These are phyloP conservation scores for Electrona antarctica DNA, from an alignment of 2,113 vertebrate genomes.

Conservation along the genomic window DNA sequence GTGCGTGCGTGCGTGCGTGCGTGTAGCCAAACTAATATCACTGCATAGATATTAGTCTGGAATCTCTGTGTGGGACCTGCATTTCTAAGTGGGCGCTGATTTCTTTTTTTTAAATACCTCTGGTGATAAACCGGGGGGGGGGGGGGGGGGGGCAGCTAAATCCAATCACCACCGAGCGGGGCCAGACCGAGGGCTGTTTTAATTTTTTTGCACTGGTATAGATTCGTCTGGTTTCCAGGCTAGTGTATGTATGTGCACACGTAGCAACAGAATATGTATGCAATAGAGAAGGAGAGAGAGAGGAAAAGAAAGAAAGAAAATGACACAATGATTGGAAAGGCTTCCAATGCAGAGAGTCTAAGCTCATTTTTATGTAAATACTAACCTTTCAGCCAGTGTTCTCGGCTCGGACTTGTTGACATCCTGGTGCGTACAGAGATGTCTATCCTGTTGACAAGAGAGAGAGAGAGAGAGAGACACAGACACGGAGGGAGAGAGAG, in stretches of 20 bases:
- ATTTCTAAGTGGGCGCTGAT: no score
- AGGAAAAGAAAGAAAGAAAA: background rate
- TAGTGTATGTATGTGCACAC: constrained; percentile 23
- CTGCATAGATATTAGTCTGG: no score
- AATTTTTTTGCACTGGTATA: no score
- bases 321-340: constrained; percentile 43
- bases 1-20: background rate
- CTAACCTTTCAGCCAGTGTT: constrained; percentile 67
- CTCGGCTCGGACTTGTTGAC: constrained; percentile 72
- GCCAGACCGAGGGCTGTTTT: no score
- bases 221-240: no score
- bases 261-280: constrained; percentile 22
- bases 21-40: background rate
- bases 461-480: constrained; percentile 38
- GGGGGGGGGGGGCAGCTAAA: no score
- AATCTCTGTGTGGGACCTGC: no score
- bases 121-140: no score
- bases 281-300: background rate
- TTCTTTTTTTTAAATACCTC: no score
- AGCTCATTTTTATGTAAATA: constrained; percentile 75
- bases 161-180: no score
- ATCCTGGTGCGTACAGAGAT: constrained; percentile 40
- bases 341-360: constrained; percentile 50
- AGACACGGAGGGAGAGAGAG: background rate
- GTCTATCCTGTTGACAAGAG: constrained; percentile 68